Evolutionary conservation across 2,113 vertebrate species (phyloP), one percentile per base, ranked within the genome.

Genomic region (Oncorhynchus masou): DNA sequence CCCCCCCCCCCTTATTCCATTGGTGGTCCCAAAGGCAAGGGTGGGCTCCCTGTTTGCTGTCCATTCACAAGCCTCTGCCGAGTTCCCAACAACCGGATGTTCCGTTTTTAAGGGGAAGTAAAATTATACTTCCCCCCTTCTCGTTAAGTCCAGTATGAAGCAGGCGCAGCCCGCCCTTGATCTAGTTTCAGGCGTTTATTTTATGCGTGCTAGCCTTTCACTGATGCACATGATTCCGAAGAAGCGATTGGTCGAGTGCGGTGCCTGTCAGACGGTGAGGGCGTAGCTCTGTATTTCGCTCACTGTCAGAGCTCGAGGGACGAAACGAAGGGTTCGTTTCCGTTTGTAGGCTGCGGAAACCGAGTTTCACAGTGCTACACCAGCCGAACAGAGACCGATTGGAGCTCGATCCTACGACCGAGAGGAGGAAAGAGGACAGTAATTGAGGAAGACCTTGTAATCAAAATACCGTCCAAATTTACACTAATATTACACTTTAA

Each of bases 301-400:
- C 1, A 0, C 65, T 70, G 34, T 70, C 34, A 70, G 20, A 22
- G 19, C 9, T 34, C 19, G 27, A 34, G 74, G 34, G 59, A 49
- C 67, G 11, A 57, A 39, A 59, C 16, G 39, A 11, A 45, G 39
- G 39, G 62, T 65, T 49, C 49, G 20, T 51, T 31, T 45, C 20
- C 39, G 73, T 20, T 9, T 68, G 65, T 19, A 57, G 64, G 73
- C 77, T 73, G 83, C 83, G 87, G 87, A 86, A 86, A 84, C 80
- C 45, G 73, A 39, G 31, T 45, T 48, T 48, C 68, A 22, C 6
- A 48, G 68, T 67, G 74, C 51, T 54, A 15, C 69, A 68, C 22
- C 27, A 39, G 70, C 70, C 27, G 59, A 66, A 68, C n/a, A 54
- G 29, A 64, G 54, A 71, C 71, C 25, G 39, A 51, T 39, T 48